These are phyloP conservation scores for Chymomyza fuscimana DNA, from an alignment of 2,888 invertebrate species.

Conservation along the genomic window DNA sequence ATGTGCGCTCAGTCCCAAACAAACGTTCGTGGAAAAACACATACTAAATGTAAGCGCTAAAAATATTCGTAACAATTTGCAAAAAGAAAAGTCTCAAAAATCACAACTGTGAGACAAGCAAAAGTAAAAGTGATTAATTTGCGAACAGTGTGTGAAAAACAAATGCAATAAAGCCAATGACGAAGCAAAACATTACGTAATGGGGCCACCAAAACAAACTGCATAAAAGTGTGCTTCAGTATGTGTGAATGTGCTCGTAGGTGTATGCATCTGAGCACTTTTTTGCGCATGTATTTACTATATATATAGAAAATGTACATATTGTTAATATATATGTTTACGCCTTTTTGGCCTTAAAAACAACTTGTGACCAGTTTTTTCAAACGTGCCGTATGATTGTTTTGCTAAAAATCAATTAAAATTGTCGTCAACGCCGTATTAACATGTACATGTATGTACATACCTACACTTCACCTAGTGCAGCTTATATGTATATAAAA, in stretches of 20 bases:
- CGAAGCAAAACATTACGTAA: constrained; percentile 62
- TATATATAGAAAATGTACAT: background rate
- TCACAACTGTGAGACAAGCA: background rate
- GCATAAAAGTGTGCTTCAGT: constrained; percentile 44
- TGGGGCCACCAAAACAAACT: constrained; percentile 42
- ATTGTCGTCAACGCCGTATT: background rate
- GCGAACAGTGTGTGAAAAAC: constrained; percentile 14
- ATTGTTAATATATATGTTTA: background rate
- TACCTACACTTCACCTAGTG: background rate
- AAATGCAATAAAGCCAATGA: constrained; percentile 25
- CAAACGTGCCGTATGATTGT: background rate
- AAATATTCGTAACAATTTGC: constrained; percentile 14
- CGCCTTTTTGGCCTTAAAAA: constrained; percentile 54
- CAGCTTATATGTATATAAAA: background rate
- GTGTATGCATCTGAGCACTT: constrained; percentile 11
- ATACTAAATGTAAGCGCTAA: constrained; percentile 52
- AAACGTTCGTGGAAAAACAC: constrained; percentile 38
- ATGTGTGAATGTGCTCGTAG: constrained; percentile 1
- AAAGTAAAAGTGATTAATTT: background rate
- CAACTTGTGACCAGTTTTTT: constrained; percentile 44
- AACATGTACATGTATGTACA: background rate
- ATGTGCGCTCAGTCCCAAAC: constrained; percentile 50
- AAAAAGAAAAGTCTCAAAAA: background rate
- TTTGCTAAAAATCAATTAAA: constrained; percentile 5
- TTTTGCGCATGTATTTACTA: constrained; percentile 51